Percentiles rank a stretch among this genome's conserved stretches.
These are phyloP conservation scores for Clarias platycephalus DNA, from an alignment of 2,797 vertebrate genomes.

Conservation along the genomic window DNA sequence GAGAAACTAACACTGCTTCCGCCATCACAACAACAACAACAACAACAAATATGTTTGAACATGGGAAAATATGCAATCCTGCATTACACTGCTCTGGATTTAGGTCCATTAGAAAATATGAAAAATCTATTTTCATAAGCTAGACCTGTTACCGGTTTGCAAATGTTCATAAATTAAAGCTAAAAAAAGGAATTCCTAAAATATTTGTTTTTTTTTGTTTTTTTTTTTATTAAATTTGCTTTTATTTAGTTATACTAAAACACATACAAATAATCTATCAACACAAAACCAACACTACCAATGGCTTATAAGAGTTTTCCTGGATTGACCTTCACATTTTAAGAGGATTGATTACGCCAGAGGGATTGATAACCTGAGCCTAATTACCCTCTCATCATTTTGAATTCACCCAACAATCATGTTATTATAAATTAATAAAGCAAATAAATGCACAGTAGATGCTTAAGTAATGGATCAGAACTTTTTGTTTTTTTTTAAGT, in stretches of 20 bases:
- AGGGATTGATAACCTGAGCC: constrained; percentile 71
- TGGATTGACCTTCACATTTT: constrained; percentile 72
- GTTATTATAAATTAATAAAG: not conserved
- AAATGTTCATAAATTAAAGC: not conserved
- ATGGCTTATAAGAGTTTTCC: constrained; percentile 53
- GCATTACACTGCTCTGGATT: not conserved
- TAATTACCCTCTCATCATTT: constrained; percentile 62
- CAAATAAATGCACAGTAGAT: not conserved
- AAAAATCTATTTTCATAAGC: not conserved
- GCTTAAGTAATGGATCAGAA: not conserved
- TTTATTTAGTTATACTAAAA: not conserved
- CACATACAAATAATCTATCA: not conserved
- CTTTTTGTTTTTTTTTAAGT: too few relatives aligned
- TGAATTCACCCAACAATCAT: constrained; percentile 11
- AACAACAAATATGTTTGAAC: not conserved
- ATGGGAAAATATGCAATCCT: not conserved
- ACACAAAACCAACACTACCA: constrained; percentile 12
- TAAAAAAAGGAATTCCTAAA: not conserved
- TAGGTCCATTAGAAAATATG: fast-evolving
- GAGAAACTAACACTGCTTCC: not conserved
- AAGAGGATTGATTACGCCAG: constrained; percentile 69
- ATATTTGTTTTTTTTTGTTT: too few relatives aligned
- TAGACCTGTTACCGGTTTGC: not conserved
- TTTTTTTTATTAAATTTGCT: too few relatives aligned
- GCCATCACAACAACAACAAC: not conserved